Percentiles rank a stretch among this genome's conserved stretches.
Conservation (phyloP, 2,888 invertebrate genomes). For the Pandemis cinnamomeana region DNA sequence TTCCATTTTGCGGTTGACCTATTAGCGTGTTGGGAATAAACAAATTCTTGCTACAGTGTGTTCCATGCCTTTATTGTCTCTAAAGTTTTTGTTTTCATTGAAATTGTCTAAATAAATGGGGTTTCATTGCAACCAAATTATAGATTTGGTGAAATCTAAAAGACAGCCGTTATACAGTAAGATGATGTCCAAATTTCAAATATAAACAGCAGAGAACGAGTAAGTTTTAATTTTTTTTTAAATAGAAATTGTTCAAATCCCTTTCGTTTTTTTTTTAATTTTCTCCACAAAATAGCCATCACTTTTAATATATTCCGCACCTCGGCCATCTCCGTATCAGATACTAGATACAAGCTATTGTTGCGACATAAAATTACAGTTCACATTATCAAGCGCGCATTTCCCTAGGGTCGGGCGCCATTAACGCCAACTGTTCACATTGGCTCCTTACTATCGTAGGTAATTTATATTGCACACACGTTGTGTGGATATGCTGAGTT, state of each 20-base stretch:
- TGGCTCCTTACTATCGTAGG: conserved; percentile 59
- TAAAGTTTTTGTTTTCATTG: neutral
- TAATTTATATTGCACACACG: conserved; percentile 65
- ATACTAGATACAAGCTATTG: conserved; percentile 43
- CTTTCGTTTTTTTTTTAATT: neutral
- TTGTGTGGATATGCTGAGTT: conserved; percentile 51
- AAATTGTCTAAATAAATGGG: neutral
- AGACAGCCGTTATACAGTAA: no score
- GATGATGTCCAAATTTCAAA: no score
- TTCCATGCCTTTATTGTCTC: no score
- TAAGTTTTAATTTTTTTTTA: no score
- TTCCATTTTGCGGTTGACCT: conserved; percentile 39
- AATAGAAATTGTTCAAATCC: no score
- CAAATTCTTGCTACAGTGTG: conserved; percentile 22
- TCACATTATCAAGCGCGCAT: conserved; percentile 48
- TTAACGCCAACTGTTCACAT: conserved; percentile 82
- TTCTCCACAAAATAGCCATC: neutral
- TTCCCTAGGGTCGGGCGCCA: conserved; percentile 78
- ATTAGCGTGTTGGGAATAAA: conserved; percentile 35
- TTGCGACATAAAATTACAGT: conserved; percentile 42
- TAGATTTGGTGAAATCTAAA: no score
- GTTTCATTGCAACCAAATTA: no score
- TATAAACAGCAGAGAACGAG: no score
- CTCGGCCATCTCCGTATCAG: conserved; percentile 47
- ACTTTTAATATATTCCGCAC: conserved; percentile 40